These are phyloP conservation scores for Euclidia mi DNA, from an alignment of 2,888 invertebrate species.

Conservation along the genomic window DNA sequence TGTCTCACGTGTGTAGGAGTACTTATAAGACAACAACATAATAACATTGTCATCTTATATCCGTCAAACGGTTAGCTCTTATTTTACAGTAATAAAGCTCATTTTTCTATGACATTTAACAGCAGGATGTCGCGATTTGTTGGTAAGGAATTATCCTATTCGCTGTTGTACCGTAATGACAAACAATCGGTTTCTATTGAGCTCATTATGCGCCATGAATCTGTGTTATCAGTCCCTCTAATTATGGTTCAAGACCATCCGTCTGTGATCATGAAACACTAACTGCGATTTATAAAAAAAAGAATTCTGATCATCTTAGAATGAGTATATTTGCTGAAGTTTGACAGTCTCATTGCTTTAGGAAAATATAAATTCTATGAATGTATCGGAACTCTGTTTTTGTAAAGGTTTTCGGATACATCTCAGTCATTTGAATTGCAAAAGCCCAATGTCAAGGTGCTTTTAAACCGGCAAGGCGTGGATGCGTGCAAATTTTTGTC, in stretches of 20 bases:
- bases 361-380: too few species aligned
- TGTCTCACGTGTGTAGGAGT: slow-evolving; percentile 79
- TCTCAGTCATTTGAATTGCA: too few species aligned
- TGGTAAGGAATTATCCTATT: slow-evolving; percentile 71
- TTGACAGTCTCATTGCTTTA: too few species aligned
- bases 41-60: slow-evolving; percentile 55
- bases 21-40: slow-evolving; percentile 53
- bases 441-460: too few species aligned
- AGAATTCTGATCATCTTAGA: too few species aligned
- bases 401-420: too few species aligned
- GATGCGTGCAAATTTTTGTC: too few species aligned
- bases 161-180: slow-evolving; percentile 53
- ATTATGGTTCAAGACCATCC: neutral
- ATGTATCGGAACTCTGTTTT: too few species aligned
- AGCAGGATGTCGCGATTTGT: slow-evolving; percentile 65
- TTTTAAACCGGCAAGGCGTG: too few species aligned
- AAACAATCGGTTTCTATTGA: slow-evolving; percentile 41
- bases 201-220: slow-evolving; percentile 28
- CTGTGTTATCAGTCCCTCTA: slow-evolving; percentile 20
- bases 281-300: too few species aligned
- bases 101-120: slow-evolving; percentile 41
- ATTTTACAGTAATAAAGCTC: slow-evolving; percentile 42
- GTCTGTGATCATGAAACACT: too few species aligned
- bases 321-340: too few species aligned
- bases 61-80: slow-evolving; percentile 33